These are phyloP conservation scores for Drosophila antonietae DNA, from an alignment of 2,888 invertebrate genomes.

Conservation along the genomic window DNA sequence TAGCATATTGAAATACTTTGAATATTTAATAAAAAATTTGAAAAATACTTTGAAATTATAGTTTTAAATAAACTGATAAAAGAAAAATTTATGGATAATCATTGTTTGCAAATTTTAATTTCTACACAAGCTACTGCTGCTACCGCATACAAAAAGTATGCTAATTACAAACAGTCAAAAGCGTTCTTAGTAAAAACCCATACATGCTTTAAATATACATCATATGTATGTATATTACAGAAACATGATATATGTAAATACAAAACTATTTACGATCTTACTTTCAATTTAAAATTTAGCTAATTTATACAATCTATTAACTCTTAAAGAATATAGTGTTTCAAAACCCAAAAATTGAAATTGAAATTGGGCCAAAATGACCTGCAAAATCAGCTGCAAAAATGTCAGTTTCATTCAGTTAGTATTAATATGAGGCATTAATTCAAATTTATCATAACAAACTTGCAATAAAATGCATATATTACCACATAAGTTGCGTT, in stretches of 20 bases:
- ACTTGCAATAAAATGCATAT: not conserved
- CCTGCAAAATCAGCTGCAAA: slow-evolving; percentile 24
- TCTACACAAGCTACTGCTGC: not conserved
- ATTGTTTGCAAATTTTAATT: not conserved
- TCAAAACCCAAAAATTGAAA: slow-evolving; percentile 1
- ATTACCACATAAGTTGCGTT: slow-evolving; percentile 76
- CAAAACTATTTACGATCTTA: not conserved
- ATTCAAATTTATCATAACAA: not conserved
- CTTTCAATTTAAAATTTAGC: not conserved
- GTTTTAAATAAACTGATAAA: too few species aligned
- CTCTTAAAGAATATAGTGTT: not conserved
- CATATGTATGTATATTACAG: not conserved
- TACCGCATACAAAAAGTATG: not conserved
- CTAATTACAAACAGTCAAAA: not conserved
- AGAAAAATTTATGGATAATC: not conserved
- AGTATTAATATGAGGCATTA: slow-evolving; percentile 12
- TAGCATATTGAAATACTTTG: too few species aligned
- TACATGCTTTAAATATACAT: not conserved
- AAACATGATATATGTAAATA: not conserved
- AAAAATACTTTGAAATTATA: too few species aligned
- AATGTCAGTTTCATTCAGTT: slow-evolving; percentile 15
- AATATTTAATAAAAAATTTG: too few species aligned
- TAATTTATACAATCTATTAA: not conserved
- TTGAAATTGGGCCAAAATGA: not conserved
- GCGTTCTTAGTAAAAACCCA: not conserved